Percentiles rank a stretch among this genome's conserved stretches.
phyloP scores from a whole-genome alignment of 2,797 vertebrate genomes.

The Gambelia wislizenii region DNA sequence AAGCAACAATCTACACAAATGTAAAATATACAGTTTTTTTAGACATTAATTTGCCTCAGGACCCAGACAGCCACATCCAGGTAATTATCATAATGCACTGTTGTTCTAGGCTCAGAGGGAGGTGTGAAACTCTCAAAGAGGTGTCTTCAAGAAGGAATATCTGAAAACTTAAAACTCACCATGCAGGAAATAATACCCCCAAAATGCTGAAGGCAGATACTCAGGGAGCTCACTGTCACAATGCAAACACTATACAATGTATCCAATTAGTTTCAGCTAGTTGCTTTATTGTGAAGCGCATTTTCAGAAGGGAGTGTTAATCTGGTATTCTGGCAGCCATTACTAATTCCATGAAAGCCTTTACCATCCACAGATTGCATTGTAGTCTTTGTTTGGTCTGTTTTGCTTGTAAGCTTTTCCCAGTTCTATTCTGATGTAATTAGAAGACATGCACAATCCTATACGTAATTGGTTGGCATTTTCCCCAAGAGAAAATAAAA shows the following conservation, averaged over 20 bases:
- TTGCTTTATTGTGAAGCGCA: conserved; percentile 45
- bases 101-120: conserved; percentile 1
- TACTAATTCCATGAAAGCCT: conserved; percentile 20
- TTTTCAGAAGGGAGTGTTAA: conserved; percentile 3
- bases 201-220: conserved; percentile 24
- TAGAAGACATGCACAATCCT: not conserved
- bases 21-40: not conserved
- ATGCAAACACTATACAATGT: not conserved
- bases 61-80: not conserved
- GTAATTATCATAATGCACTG: not conserved
- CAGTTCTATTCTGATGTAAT: conserved; percentile 35
- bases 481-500: conserved; percentile 16
- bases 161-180: not conserved
- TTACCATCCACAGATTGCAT: not conserved
- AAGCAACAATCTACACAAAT: not conserved
- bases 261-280: conserved; percentile 36
- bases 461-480: conserved; percentile 18
- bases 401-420: conserved; percentile 29
- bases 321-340: not conserved
- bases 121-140: not conserved
- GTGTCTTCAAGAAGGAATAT: conserved; percentile 10
- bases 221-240: not conserved
- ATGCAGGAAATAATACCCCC: conserved; percentile 27
- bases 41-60: conserved; percentile 24
- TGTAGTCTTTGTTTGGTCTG: not conserved